phyloP scores from a whole-genome alignment of 1,140 invertebrate species.

The Zaprionus africanus region DNA sequence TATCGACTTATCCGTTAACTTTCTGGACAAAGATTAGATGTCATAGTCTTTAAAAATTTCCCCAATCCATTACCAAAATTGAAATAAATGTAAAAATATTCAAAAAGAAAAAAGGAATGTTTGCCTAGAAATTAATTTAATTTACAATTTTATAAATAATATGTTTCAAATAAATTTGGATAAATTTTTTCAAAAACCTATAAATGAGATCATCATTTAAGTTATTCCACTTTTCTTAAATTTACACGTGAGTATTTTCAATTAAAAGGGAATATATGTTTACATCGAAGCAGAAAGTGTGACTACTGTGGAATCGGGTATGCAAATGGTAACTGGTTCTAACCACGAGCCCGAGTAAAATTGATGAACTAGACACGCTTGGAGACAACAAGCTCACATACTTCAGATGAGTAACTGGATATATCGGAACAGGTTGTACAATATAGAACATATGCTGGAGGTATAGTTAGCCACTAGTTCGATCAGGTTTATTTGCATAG shows the following conservation, averaged over 20 bases:
- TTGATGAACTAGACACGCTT: not conserved
- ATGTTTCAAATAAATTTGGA: no score
- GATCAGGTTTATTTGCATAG: constrained; percentile 1
- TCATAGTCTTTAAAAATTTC: no score
- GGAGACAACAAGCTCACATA: not conserved
- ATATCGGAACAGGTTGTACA: not conserved
- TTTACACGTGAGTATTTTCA: not conserved
- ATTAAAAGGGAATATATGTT: not conserved
- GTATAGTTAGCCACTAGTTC: not conserved
- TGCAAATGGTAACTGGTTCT: not conserved
- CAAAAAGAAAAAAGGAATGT: no score
- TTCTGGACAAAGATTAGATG: no score
- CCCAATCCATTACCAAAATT: no score
- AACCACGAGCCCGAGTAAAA: not conserved
- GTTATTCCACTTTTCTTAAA: not conserved
- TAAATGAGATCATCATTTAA: no score
- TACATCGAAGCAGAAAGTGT: not conserved
- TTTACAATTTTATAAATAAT: no score
- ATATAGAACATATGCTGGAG: not conserved
- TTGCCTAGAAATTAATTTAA: no score
- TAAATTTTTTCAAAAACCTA: no score
- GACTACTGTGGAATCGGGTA: not conserved
- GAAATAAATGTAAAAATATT: no score
- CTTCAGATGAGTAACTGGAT: not conserved
- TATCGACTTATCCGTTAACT: no score